phyloP scores from a whole-genome alignment of 2,888 invertebrate genomes.

The Phyllotreta cruciferae region DNA sequence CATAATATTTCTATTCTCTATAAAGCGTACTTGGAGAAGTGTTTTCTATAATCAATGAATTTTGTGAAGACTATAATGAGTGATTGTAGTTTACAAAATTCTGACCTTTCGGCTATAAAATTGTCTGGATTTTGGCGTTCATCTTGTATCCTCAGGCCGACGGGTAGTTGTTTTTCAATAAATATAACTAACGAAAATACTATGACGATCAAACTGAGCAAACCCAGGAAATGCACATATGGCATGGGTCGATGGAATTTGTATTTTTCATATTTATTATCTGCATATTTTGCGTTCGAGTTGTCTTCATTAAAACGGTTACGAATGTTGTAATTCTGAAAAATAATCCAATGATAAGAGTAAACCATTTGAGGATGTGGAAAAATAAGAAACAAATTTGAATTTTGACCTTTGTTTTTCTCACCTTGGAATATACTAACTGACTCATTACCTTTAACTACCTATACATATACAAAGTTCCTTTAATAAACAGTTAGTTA shows the following conservation, averaged over 20 bases:
- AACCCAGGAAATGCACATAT: constrained; percentile 62
- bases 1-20: too few relatives aligned
- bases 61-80: background rate
- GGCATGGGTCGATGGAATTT: constrained; percentile 58
- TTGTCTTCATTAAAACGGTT: constrained; percentile 34
- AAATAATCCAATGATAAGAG: background rate
- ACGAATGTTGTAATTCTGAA: constrained; percentile 27
- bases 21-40: too few relatives aligned
- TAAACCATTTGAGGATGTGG: too few relatives aligned
- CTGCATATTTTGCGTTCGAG: constrained; percentile 26
- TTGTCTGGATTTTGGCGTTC: constrained; percentile 57
- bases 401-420: too few relatives aligned
- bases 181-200: constrained; percentile 65
- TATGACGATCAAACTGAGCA: constrained; percentile 63
- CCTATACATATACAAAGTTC: too few relatives aligned
- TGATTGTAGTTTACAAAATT: background rate
- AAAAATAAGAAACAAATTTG: too few relatives aligned
- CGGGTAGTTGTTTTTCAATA: constrained; percentile 68
- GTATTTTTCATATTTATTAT: constrained; percentile 40
- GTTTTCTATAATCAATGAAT: too few relatives aligned
- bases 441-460: too few relatives aligned
- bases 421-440: too few relatives aligned
- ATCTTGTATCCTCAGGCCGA: constrained; percentile 61
- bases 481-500: too few relatives aligned
- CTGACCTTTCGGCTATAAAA: constrained; percentile 65